These are phyloP conservation scores for Limnephilus marmoratus DNA, from an alignment of 2,888 invertebrate genomes.

Conservation along the genomic window DNA sequence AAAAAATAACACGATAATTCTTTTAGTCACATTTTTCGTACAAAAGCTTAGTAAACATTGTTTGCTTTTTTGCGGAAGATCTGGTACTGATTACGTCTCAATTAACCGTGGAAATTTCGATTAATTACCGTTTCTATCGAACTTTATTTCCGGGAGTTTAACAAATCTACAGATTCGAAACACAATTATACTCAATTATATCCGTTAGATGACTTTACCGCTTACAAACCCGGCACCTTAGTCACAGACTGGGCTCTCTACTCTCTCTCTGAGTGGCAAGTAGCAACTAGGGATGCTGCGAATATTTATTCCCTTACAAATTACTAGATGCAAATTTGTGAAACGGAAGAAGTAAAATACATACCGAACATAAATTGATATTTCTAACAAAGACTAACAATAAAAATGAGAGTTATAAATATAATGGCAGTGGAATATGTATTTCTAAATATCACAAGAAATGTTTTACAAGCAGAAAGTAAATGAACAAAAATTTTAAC, in stretches of 20 bases:
- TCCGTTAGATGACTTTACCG: slow-evolving; percentile 8
- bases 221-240: not conserved
- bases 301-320: not conserved
- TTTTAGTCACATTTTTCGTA: not conserved
- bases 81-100: not conserved
- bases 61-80: not conserved
- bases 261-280: not conserved
- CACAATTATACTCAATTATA: slow-evolving; percentile 7
- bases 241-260: not conserved
- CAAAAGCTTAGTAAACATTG: not conserved
- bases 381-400: too few species aligned
- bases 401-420: too few species aligned
- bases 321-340: not conserved
- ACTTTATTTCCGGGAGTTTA: slow-evolving; percentile 18
- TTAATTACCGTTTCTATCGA: not conserved
- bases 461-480: too few species aligned
- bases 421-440: too few species aligned
- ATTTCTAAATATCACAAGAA: too few species aligned
- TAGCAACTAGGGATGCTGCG: not conserved
- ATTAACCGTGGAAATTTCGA: not conserved
- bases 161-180: not conserved
- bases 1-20: not conserved
- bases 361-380: too few species aligned
- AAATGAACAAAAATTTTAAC: too few species aligned
- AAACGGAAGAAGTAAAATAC: not conserved